phyloP scores from a whole-genome alignment of 2,113 vertebrate species.

The Oriolus oriolus region DNA sequence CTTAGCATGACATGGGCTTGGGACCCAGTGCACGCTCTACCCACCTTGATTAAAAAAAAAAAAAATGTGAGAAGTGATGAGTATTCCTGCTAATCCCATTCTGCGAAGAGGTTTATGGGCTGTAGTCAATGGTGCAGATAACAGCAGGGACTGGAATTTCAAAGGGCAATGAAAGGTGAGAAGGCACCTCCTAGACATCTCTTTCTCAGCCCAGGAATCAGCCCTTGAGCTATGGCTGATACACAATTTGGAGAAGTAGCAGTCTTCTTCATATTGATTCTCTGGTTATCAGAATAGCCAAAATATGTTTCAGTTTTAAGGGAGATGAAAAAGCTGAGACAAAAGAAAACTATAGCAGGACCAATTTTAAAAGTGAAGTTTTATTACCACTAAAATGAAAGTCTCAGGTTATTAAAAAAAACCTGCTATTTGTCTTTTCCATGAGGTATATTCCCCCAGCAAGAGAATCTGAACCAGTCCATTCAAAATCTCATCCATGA shows the following conservation, averaged over 20 bases:
- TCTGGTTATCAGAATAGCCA: background rate
- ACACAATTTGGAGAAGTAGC: background rate
- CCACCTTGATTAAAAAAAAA: background rate
- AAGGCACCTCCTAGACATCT: background rate
- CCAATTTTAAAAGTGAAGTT: background rate
- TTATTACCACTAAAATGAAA: background rate
- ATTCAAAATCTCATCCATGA: background rate
- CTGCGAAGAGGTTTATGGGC: background rate
- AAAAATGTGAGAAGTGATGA: background rate
- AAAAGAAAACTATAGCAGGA: background rate
- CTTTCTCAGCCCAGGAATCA: background rate
- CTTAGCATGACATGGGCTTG: background rate
- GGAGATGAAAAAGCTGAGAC: background rate
- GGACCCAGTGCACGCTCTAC: background rate
- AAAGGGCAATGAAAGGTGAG: conserved; percentile 16
- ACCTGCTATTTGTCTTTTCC: background rate
- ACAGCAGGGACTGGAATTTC: background rate
- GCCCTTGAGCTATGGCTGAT: background rate
- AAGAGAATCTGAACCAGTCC: background rate
- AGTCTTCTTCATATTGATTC: background rate
- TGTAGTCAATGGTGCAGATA: background rate
- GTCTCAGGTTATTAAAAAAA: background rate
- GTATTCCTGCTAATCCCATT: background rate
- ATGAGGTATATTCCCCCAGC: background rate
- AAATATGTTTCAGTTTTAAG: background rate